Base-by-base conservation (phyloP, 2,888 invertebrate species). In the Drosophila histrio region DNA sequence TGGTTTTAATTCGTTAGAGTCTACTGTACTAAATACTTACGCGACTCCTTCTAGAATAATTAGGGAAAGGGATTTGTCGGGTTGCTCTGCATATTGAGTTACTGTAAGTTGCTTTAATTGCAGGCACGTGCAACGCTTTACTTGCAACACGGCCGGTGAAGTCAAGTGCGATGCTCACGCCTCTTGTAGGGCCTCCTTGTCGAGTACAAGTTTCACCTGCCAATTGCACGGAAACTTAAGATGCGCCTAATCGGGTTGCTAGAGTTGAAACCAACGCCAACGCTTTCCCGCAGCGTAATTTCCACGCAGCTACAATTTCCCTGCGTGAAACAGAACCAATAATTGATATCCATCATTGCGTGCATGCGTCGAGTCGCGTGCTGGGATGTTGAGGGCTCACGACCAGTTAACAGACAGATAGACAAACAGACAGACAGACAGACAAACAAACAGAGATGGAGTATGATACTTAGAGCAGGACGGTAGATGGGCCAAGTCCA, bases 281-380 rank as follows among this genome's bases (percentile, higher is more conserved):
- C 3, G 19, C 19, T 49, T 49, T 24, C 22, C 49, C 17, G 38
- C 49, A 17, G 17, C 43, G 21, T 6, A 64, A 54, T 83, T 82
- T 83, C 87, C 82, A 86, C 82, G 87, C 87, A 73, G 61, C 78
- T 86, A 62, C 59, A 72, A 84, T 83, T 83, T 75, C 84, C 26
- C 39, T 49, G 60, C 49, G 41, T 66, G 60, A 41, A 72, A 66
- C 17, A 26, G 15, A 34, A 60, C 52, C 60, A 57, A 71, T 66
- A 60, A 74, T 71, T 75, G 71, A 63, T 75, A 74, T 75, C 56
- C 71, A 57, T 70, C 53, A 69, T 53, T 66, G 77, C 65, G 70
- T 78, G 78, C 72, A 30, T 46, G 26, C 43, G 63, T 43, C 21
- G 13, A 52, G 61, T 39, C 76, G 66, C 66, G 62, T 62, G 66